phyloP scores from a whole-genome alignment of 1,140 invertebrate species.

The Sitobion miscanthi region DNA sequence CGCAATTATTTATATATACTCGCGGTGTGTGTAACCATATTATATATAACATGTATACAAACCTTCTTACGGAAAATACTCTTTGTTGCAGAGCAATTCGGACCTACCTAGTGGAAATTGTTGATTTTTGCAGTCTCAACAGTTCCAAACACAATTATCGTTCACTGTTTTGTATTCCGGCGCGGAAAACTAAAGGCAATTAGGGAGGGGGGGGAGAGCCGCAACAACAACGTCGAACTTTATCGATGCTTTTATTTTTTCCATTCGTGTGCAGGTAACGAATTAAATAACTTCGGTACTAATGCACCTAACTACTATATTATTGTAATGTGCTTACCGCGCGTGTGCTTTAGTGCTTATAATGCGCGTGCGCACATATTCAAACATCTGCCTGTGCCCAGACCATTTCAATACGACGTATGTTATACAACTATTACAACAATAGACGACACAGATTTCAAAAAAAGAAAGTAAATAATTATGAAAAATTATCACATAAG shows the following conservation, averaged over 20 bases:
- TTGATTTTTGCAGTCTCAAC: not conserved
- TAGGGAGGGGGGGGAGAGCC: no score
- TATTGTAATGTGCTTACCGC: not conserved
- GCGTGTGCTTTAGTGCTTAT: no score
- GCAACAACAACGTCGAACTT: not conserved
- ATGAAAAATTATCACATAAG: not conserved
- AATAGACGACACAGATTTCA: not conserved
- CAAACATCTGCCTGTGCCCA: no score
- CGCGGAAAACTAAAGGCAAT: not conserved
- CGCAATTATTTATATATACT: no score
- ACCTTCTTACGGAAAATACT: not conserved
- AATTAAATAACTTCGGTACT: not conserved
- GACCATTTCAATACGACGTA: not conserved
- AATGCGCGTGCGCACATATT: no score
- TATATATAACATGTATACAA: not conserved
- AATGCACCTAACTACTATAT: not conserved
- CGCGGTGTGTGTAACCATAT: not conserved
- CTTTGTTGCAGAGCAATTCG: not conserved
- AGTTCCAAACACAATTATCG: not conserved
- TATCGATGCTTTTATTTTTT: not conserved
- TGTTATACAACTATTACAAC: conserved; percentile 10
- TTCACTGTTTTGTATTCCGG: not conserved
- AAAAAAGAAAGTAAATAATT: conserved; percentile 7
- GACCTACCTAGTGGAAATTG: not conserved
- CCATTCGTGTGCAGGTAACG: not conserved